Base-by-base conservation (phyloP, 2,113 vertebrate species). In the Ctenodactylus gundi region DNA sequence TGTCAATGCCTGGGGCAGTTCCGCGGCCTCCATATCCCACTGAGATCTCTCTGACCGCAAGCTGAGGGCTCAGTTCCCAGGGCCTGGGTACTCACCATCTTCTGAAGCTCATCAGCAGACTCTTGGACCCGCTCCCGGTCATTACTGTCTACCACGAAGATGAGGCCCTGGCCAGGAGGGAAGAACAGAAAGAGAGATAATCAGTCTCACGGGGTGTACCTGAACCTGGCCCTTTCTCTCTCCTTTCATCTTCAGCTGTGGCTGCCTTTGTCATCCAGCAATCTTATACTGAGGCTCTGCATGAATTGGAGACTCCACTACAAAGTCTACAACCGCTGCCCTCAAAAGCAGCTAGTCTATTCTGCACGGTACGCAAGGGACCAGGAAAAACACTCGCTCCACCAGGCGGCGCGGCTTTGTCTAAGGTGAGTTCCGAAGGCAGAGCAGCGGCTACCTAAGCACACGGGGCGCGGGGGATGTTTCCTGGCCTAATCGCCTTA, bases 141-240 rank as follows among this genome's bases (percentile, higher is more conserved):
- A 3, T 99, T 99, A 95, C 99, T 99, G 98, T 99, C 99, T 95
- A 99, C 99, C 93, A 99, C 99, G 55, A 99, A 99, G 98, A 99
- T 99, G 90, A 99, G 98, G 84, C 99, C 99, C 99, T 99, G 88
- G 0, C 25, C 46, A 34, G 70, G 60, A 80, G 72, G 34, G 86
- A 92, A 70, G 55, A 10, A 82, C 68, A 51, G 73, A 78, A 64
- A 31, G 46, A 84, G 25, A 31, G 58, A 41, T 60, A 41, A 51
- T 78, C 83, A 91, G 34, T 68, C 20, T 4, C 31, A 10, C 17
- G 65, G 12, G 67, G 81, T n/a, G 72, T 23, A 36, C 4, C 11
- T 72, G 68, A 15, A 29, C 39, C 27, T 72, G 53, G 55, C 72
- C 62, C 72, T 14, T 15, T 58, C 51, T 39, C 53, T 85, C 58